These are phyloP conservation scores for Pogonocichla stellata DNA, from an alignment of 2,113 vertebrate genomes.

Conservation along the genomic window DNA sequence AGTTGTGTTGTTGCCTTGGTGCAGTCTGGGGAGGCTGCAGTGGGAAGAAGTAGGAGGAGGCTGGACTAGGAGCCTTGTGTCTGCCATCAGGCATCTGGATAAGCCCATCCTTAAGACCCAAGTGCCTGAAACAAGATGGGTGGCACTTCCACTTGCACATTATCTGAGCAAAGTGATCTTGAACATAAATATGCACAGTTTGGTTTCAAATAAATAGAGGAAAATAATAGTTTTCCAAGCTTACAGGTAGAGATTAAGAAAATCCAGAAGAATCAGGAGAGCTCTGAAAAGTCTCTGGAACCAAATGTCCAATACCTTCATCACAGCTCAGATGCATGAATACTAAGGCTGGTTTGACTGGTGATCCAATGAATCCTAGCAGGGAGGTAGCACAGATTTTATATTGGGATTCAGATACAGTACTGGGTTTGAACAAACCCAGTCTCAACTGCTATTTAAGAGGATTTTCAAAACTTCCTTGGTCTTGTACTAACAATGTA, in stretches of 20 bases:
- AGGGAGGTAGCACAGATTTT: background rate
- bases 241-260: background rate
- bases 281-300: background rate
- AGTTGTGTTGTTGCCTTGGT: background rate
- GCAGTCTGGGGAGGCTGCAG: rapidly evolving
- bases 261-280: background rate
- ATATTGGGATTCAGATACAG: background rate
- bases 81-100: background rate
- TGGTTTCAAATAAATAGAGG: background rate
- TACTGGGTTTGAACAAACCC: background rate
- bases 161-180: background rate
- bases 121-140: background rate
- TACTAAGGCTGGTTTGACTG: background rate
- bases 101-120: background rate
- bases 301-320: background rate
- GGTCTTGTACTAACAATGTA: background rate
- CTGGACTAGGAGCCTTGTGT: background rate
- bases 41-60: background rate
- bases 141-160: background rate
- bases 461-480: background rate
- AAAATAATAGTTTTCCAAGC: background rate
- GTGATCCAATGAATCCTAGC: background rate
- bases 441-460: background rate
- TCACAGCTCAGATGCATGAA: background rate
- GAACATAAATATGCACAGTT: background rate